phyloP scores from a whole-genome alignment of 2,888 invertebrate genomes.

The Iphiclides podalirius region DNA sequence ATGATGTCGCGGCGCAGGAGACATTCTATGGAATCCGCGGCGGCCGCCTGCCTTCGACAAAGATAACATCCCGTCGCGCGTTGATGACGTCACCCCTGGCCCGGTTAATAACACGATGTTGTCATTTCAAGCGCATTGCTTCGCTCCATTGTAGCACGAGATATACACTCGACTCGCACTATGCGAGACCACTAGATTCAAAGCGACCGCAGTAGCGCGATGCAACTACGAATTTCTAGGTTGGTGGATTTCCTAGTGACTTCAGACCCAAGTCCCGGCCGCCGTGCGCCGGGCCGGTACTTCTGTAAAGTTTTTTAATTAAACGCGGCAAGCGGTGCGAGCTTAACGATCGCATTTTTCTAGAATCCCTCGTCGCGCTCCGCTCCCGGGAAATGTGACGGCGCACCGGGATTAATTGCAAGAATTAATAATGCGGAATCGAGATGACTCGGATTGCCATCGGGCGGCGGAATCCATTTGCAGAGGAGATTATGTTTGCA shows the following conservation, averaged over 20 bases:
- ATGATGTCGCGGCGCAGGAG: no score
- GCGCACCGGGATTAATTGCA: constrained; percentile 65
- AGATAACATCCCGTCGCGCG: constrained; percentile 19
- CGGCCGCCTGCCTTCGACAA: constrained; percentile 12
- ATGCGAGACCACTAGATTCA: no score
- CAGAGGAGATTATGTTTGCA: constrained; percentile 44
- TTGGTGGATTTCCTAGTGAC: constrained; percentile 13
- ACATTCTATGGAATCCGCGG: constrained; percentile 14
- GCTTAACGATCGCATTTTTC: constrained; percentile 73
- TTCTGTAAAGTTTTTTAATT: constrained; percentile 69
- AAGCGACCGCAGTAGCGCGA: no score
- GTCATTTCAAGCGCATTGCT: not conserved
- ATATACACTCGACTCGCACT: not conserved
- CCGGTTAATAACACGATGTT: not conserved
- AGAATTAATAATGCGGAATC: constrained; percentile 68
- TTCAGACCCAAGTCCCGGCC: constrained; percentile 12
- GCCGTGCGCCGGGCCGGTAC: constrained; percentile 45
- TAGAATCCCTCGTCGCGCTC: constrained; percentile 56
- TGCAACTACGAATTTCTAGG: constrained; percentile 20
- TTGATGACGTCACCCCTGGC: constrained; percentile 2
- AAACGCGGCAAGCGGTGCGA: constrained; percentile 52
- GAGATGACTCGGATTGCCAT: constrained; percentile 41
- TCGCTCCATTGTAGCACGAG: not conserved
- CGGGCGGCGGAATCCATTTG: constrained; percentile 42
- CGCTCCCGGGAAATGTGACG: constrained; percentile 64